Conservation (phyloP, 2,113 vertebrate species). For the Antidorcas marsupialis region DNA sequence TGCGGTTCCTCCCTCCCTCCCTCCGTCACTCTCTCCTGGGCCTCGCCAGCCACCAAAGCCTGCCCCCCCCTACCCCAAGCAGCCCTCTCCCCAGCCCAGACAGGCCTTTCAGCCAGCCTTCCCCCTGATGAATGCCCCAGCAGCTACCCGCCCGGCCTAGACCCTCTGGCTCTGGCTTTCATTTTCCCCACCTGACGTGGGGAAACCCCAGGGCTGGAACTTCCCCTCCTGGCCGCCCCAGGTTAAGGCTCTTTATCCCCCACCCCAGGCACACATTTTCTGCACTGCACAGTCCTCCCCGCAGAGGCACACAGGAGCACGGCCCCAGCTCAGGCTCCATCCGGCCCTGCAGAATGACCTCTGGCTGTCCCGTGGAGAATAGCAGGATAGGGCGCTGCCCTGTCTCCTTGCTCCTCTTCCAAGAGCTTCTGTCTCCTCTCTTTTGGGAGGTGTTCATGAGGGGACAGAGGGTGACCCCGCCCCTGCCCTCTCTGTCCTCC, state of each 20-base stretch:
- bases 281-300: neutral
- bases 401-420: neutral
- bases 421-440: neutral
- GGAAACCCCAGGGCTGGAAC: slow-evolving; percentile 69
- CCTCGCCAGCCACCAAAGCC: neutral
- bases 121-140: neutral
- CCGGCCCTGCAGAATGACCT: neutral
- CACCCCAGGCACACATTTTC: neutral
- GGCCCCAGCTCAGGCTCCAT: neutral
- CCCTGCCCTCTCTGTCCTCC: neutral
- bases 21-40: slow-evolving; percentile 39
- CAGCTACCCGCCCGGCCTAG: neutral
- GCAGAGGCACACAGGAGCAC: neutral
- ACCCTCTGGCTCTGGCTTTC: slow-evolving; percentile 39
- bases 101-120: neutral
- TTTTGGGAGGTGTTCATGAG: neutral
- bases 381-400: neutral
- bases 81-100: slow-evolving; percentile 32
- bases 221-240: slow-evolving; percentile 52
- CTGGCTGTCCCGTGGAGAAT: neutral
- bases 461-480: neutral
- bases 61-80: neutral
- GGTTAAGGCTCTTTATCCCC: neutral
- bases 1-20: slow-evolving; percentile 47
- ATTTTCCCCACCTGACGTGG: slow-evolving; percentile 62